Evolutionary conservation across 1,140 invertebrate genomes (phyloP), one percentile per base, ranked within the genome.

Genomic region (Acromyrmex echinatior): DNA sequence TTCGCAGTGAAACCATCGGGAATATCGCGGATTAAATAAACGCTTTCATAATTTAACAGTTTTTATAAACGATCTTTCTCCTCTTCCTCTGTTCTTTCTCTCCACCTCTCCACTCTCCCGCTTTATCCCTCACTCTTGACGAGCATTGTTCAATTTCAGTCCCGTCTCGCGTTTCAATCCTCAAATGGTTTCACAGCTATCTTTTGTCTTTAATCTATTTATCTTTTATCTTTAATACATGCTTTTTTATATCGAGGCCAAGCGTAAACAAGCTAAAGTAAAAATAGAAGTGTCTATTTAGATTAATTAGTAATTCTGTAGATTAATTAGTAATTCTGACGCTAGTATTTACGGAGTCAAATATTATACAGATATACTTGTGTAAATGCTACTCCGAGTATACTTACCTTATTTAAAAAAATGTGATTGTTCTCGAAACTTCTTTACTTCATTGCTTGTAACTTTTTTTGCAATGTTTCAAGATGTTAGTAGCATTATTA

Each of bases 151-250:
- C 35, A 21, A 31, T 28, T 45, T 25, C 16, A 16, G 2, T 74
- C 31, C 28, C 12, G 31, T 39, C 31, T 39, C 31, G 6, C 5
- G 10, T 74, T 58, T 39, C 39, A 39, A 60, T 39, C 39, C 49
- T 39, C n/a, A 12, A n/a, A 35, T 16, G 5, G 5, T 12, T 10
- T 56, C 25, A 10, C 14, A 16, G 31, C 16, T 65, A 25, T 49
- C 58, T 49, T 78, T 78, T 78, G 63, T 78, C 53, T 53, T 21
- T 62, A 62, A 28, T 65, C 25, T 49, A 65, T 78, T 78, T 78
- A 78, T 78, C 31, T 53, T 35, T 62, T 77, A 28, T 65, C 25
- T 49, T 49, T n/a, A 45, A 14, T 21, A 51, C 25, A 3, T 25
- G 2, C 4, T 31, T 49, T 78, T 65, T 78, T n/a, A 45, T 78